Base-by-base conservation (phyloP, 1,140 invertebrate species). In the Caenorhabditis tropicalis region DNA sequence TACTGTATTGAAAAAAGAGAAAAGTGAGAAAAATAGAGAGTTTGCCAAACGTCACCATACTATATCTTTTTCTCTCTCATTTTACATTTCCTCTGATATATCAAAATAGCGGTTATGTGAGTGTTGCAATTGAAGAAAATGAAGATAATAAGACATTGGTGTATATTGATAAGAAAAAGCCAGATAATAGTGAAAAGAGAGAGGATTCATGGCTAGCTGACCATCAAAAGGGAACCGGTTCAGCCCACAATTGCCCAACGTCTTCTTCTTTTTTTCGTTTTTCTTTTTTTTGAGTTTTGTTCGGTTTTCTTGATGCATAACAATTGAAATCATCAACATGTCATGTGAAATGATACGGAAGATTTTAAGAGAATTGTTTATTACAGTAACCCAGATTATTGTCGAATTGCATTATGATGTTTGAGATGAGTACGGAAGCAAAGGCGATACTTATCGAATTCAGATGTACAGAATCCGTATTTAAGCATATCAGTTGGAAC, bases 401-500 rank as follows among this genome's bases (percentile, higher is more conserved):
- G 58, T 6, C 81, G 81, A 60, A 82, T 82, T 5, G 48, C 51
- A 1, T 31, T 31, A 29, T 82, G 48, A 39, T 82, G 81, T 27
- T 82, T 51, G 10, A 82, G 27, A 46, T 82, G 51, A 12, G 81
- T 53, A 39, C 81, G 81, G 53, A 82, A 82, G 29, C 81, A 82
- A 2, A 82, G 56, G 12, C 82, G 82, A 24, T 65, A 82, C 46
- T 82, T 82, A 15, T 82, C 82, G 43, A 82, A 82, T 70, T 82
- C 82, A 21, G 56, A n/a, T 12, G 60, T 60, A 36, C 82, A 82
- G 27, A 82, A 65, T 19, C 82, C 82, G 24, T 82, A 82, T 56
- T 82, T 82, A 12, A 82, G 36, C 58, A 82, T 58, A 29, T 82
- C 82, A n/a, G 82, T 82, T 27, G 82, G 82, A 33, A 82, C 82